Percentiles rank a stretch among this genome's conserved stretches.
Evolutionary conservation across 2,113 vertebrate species (phyloP).

Genomic region (Gobiocypris rarus): DNA sequence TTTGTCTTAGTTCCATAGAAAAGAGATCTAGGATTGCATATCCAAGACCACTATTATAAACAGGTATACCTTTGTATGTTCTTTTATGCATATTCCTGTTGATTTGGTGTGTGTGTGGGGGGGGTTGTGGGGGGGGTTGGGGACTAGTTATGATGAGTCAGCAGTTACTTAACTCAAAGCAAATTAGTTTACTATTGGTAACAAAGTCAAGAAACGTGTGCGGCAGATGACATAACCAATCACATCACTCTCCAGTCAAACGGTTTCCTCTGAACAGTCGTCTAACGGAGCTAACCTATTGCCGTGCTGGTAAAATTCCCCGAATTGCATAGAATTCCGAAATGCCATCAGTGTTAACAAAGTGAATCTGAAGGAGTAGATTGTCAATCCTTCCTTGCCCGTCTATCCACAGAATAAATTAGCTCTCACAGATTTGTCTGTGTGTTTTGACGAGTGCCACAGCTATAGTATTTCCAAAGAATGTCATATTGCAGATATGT

Average conservation of each 20-base stretch:
- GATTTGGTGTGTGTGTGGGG: too few relatives aligned
- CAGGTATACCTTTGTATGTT: neutral
- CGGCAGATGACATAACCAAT: conserved; percentile 43
- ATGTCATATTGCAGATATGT: conserved; percentile 46
- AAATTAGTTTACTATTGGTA: conserved; percentile 45
- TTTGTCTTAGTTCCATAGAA: neutral
- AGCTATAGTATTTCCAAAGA: conserved; percentile 54
- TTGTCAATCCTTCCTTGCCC: conserved; percentile 45
- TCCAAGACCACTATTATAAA: neutral
- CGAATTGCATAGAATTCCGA: conserved; percentile 13
- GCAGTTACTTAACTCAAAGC: conserved; percentile 45
- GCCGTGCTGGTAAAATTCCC: neutral
- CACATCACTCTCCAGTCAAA: conserved; percentile 41
- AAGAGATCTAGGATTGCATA: neutral
- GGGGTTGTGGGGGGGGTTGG: too few relatives aligned
- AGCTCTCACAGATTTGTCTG: conserved; percentile 42
- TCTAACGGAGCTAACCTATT: conserved; percentile 10
- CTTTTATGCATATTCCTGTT: neutral
- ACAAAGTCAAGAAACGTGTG: conserved; percentile 31
- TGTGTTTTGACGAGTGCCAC: conserved; percentile 44
- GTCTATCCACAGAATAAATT: conserved; percentile 51
- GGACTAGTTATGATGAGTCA: conserved; percentile 39
- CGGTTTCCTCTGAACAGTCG: conserved; percentile 33
- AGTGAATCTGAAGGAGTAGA: conserved; percentile 44
- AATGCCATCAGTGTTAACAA: conserved; percentile 44